Base-by-base conservation (phyloP, 2,888 invertebrate genomes). In the Selenia dentaria region DNA sequence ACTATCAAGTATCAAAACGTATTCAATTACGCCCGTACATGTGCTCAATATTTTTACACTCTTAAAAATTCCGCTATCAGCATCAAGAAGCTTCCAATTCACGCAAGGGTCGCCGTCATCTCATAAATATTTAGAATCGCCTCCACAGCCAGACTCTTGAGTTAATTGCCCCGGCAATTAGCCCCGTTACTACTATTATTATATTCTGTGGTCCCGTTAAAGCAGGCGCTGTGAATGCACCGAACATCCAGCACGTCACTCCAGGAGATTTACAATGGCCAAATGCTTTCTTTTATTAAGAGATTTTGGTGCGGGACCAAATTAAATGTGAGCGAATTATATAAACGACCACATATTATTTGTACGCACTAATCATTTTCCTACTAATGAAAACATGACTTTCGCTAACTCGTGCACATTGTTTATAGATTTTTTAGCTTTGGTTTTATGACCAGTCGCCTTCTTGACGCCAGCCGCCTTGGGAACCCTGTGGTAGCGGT, bases 81-180 rank as follows among this genome's bases (percentile, higher is more conserved):
- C 34, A 33, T 28, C 6, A 43, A 12, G 27, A 43, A 11, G 26
- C 39, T 39, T 18, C 12, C 10, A 27, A 12, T 14, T n/a, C 47
- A 29, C 37, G 33, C 51, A 26, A 31, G 53, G 43, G 43, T 45
- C 43, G 32, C 32, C 36, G 53, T 63, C 54, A 54, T 62, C 57
- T 64, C 62, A 62, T 70, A 71, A 72, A 72, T 71, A 67, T 70
- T 67, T 64, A 62, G 62, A 51, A 54, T 55, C 53, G 59, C 57
- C 66, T 62, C 66, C 59, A 54, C 62, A 59, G 66, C 67, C 64
- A 67, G 59, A 65, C 67, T 66, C 69, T 63, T 51, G 54, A 54
- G 63, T 69, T 82, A 82, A 83, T 80, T 82, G 75, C 74, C 56
- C 33, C 41, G 45, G 70, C 73, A 79, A 82, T 83, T 82, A 81